These are phyloP conservation scores for Phylloscopus trochiloides DNA, from an alignment of 2,113 vertebrate species.

Conservation along the genomic window DNA sequence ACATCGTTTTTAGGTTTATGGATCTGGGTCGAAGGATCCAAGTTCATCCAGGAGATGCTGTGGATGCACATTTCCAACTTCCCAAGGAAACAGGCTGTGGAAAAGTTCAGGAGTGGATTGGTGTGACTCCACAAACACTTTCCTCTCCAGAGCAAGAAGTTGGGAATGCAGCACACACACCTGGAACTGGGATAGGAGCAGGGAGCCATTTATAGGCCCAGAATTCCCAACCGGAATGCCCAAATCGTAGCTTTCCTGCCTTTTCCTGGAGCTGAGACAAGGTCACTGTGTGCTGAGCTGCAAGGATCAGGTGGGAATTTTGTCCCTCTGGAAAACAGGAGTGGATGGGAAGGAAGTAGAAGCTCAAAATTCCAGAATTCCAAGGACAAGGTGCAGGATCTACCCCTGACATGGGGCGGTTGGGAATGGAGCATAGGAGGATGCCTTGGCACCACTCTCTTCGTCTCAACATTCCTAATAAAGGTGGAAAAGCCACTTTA, in stretches of 20 bases:
- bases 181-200: not conserved
- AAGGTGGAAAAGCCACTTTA: not conserved
- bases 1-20: fast-evolving
- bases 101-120: not conserved
- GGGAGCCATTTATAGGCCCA: not conserved
- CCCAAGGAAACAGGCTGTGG: not conserved
- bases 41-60: not conserved
- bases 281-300: fast-evolving
- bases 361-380: not conserved
- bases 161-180: not conserved
- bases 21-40: fast-evolving
- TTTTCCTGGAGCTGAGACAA: not conserved
- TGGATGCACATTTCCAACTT: not conserved
- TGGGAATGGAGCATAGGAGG: not conserved
- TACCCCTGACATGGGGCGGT: fast-evolving
- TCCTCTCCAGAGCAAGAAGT: not conserved
- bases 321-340: not conserved
- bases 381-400: not conserved
- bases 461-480: not conserved
- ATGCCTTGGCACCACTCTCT: fast-evolving
- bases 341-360: not conserved
- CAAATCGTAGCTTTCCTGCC: not conserved
- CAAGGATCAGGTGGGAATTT: not conserved
- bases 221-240: not conserved
- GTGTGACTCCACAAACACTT: not conserved